Evolutionary conservation across 2,888 invertebrate genomes (phyloP).

Genomic region (Pterostichus niger): DNA sequence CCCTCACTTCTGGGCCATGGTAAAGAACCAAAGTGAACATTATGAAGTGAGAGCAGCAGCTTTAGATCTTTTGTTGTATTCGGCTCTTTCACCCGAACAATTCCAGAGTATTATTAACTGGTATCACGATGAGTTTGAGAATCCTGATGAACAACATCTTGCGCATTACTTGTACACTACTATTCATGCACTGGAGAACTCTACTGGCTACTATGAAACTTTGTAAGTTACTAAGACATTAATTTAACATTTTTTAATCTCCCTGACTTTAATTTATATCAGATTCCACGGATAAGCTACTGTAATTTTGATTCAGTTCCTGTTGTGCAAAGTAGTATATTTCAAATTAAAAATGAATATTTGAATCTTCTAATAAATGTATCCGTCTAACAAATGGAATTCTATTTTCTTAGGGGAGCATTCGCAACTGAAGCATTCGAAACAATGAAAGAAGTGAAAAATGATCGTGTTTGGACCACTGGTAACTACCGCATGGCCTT

Average conservation of each 20-base stretch:
- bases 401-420: slow-evolving; percentile 12
- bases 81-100: slow-evolving; percentile 9
- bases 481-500: slow-evolving; percentile 44
- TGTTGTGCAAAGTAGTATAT: too few relatives aligned
- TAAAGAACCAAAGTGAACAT: slow-evolving; percentile 37
- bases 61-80: slow-evolving; percentile 27
- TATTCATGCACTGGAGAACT: slow-evolving; percentile 34
- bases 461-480: slow-evolving; percentile 3
- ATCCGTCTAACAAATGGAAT: too few relatives aligned
- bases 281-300: too few relatives aligned
- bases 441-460: slow-evolving; percentile 33
- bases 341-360: too few relatives aligned
- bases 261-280: too few relatives aligned
- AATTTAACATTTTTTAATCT: too few relatives aligned
- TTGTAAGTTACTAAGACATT: slow-evolving; percentile 28
- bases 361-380: too few relatives aligned
- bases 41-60: slow-evolving; percentile 49
- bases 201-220: slow-evolving; percentile 25
- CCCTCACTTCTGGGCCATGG: slow-evolving; percentile 54
- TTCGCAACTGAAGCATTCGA: slow-evolving; percentile 24
- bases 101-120: slow-evolving; percentile 48
- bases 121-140: slow-evolving; percentile 22
- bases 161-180: slow-evolving; percentile 55
- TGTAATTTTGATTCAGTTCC: too few relatives aligned
- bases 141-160: slow-evolving; percentile 55